Evolutionary conservation across 1,140 invertebrate genomes (phyloP), one percentile per base, ranked within the genome.

Genomic region (Muscidifurax raptorellus): DNA sequence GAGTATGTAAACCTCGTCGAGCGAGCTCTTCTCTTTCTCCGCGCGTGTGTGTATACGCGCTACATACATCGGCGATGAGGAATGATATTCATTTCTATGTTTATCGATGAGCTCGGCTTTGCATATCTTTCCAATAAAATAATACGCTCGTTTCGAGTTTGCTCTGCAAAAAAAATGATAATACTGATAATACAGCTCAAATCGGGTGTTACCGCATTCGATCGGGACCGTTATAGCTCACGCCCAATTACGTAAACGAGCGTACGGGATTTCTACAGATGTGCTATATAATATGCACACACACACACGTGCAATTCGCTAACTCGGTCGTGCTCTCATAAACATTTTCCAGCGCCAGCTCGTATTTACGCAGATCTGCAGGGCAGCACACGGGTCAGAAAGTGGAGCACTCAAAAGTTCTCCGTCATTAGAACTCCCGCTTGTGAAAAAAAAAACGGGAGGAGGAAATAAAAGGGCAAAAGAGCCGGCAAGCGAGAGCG

Each of bases 1-100:
- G 84, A 82, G 78, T 85, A 82, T 85, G 44, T 78, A 77, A 77
- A 27, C 69, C 79, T n/a, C n/a, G n/a, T n/a, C n/a, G n/a, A n/a
- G n/a, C n/a, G n/a, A n/a, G n/a, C n/a, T 72, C 44, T 83, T 67
- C 36, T 67, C 2, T 74, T 27, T 36, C 22, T 25, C 22, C 27
- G 28, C 28, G 27, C 10, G 27, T 2, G 28, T 13, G 28, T 72
- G 69, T 28, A 7, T 13, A 13, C 5, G 1, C 59, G 59, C 9
- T 40, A 40, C 36, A 40, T 10, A 66, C n/a, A n/a, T n/a, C n/a
- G n/a, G n/a, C n/a, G 75, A 83, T 44, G 32, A n/a, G 9, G 27
- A 12, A 27, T 13, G 72, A 44, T 83, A 83, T 83, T 69, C 59
- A 83, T 78, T 83, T 76, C 28, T 12, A n/a, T 77, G 59, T 67